Evolutionary conservation across 2,888 invertebrate genomes (phyloP), one percentile per base, ranked within the genome.

Genomic region (Strigamia maritima): DNA sequence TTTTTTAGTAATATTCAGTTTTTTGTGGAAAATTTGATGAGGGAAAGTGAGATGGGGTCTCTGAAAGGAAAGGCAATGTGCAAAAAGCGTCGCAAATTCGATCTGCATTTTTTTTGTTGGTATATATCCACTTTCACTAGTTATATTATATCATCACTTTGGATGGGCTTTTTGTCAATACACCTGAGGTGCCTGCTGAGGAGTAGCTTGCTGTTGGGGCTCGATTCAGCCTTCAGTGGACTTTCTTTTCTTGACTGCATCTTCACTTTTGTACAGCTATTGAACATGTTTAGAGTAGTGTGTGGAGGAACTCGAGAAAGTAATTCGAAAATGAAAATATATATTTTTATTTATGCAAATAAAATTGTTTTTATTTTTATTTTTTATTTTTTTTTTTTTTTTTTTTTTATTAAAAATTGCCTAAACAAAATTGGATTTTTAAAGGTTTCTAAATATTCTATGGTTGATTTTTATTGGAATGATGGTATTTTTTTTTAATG

Each of bases 81-180:
- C 60, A 24, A 65, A 65, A 65, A 65, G 60, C 60, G 60, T 24
- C 60, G 19, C 60, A 8, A 65, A 65, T 65, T 65, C 60, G 22
- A 65, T 65, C 22, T 7, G n/a, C 7, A 24, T 65, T 65, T 65
- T 65, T 65, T 24, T 12, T 24, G 44, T 44, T 7, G 8, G 16
- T 35, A 35, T 35, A 35, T 6, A 35, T 10, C 6, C 35, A 44
- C 16, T 44, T 44, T 44, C 10, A 3, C 16, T 14, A 14, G 44
- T 16, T 44, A 44, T n/a, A 4, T 44, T 44, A 44, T 44, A 44
- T 14, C 44, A 44, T 44, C 44, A n/a, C 22, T 24, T 24, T 24
- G 22, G 24, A 19, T 22, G 60, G 22, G 24, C 19, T 65, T 12
- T 65, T 65, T 65, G 24, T 65, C 60, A 65, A 24, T 19, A 22